Evolutionary conservation across 2,797 vertebrate genomes (phyloP).

Genomic region (Allobates femoralis): DNA sequence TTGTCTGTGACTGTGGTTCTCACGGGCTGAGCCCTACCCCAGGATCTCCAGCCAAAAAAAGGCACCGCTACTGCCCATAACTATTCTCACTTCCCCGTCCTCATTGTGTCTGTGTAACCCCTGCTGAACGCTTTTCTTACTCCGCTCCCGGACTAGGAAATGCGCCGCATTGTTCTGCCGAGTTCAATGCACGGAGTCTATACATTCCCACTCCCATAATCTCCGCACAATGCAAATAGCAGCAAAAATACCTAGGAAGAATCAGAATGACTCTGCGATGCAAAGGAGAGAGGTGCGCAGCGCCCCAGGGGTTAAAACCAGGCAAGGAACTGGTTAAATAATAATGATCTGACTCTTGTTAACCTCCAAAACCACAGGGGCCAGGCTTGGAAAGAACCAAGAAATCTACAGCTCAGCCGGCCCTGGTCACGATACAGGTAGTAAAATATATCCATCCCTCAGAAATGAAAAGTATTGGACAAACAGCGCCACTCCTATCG

Average conservation of each 20-base stretch:
- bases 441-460: background rate
- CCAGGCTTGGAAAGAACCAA: background rate
- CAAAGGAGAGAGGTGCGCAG: background rate
- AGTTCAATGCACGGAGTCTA: constrained; percentile 7
- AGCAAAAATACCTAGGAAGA: background rate
- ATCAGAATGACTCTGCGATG: constrained; percentile 13
- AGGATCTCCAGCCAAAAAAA: constrained; percentile 25
- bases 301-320: constrained; percentile 4
- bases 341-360: background rate
- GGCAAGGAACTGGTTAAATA: background rate
- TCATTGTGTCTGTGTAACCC: constrained; percentile 11
- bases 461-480: background rate
- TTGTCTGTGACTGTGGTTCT: constrained; percentile 26
- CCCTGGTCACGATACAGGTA: background rate
- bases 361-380: background rate
- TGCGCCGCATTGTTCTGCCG: background rate
- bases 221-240: constrained; percentile 5
- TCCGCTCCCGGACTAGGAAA: constrained; percentile 20
- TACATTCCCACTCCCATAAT: background rate
- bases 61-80: constrained; percentile 6
- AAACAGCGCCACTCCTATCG: background rate
- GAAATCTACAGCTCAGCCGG: background rate
- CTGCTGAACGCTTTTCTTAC: constrained; percentile 38
- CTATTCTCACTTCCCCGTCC: constrained; percentile 11
- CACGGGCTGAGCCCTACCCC: constrained; percentile 13